phyloP scores from a whole-genome alignment of 1,140 invertebrate genomes.

The Neuroterus valhalla region DNA sequence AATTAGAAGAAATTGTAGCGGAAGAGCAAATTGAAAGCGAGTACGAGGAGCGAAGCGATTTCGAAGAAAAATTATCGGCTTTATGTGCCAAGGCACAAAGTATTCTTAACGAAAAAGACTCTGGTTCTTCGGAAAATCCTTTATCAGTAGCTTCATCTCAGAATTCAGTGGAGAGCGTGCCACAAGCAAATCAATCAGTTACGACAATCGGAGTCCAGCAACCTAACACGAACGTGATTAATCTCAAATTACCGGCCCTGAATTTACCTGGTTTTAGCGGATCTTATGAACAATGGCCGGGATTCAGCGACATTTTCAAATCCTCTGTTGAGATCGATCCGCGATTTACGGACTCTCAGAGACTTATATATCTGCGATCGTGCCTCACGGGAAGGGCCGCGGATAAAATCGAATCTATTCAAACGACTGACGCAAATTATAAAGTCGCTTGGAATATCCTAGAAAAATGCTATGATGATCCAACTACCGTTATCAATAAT shows the following conservation, averaged over 20 bases:
- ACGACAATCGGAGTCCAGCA: neutral
- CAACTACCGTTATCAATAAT: too few species aligned
- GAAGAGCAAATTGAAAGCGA: neutral
- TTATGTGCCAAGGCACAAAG: neutral
- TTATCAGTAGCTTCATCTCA: neutral
- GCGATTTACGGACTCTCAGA: too few species aligned
- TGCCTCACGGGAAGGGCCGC: too few species aligned
- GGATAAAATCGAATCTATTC: neutral
- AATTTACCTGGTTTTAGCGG: neutral
- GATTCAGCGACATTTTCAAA: neutral
- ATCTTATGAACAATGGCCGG: neutral
- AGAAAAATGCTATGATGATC: neutral
- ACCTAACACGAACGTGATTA: neutral
- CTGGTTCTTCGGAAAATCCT: neutral
- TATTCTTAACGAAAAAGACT: neutral
- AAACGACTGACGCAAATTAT: neutral
- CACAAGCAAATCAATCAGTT: neutral
- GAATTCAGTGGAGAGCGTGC: too few species aligned
- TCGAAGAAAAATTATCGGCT: neutral
- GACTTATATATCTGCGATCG: too few species aligned
- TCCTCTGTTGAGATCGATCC: too few species aligned
- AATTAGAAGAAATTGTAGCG: neutral
- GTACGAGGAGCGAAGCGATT: neutral
- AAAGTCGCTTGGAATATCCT: neutral
- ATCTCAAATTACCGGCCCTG: neutral